These are phyloP conservation scores for Echiichthys vipera DNA, from an alignment of 2,797 vertebrate species.

Conservation along the genomic window DNA sequence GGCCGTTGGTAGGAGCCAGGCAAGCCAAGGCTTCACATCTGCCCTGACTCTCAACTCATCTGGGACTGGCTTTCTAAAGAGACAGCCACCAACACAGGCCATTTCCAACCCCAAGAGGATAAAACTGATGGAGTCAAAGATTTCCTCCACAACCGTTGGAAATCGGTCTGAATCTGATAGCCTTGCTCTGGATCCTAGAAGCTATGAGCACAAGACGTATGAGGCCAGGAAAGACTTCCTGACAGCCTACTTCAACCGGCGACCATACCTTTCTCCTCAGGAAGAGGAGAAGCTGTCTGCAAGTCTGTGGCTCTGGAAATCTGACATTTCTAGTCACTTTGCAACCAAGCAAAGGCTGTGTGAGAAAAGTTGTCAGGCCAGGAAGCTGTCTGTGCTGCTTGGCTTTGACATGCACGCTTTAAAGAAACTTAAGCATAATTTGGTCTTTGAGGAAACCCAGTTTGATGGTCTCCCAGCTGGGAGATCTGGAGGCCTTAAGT, in stretches of 20 bases:
- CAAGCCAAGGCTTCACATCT: conserved; percentile 88
- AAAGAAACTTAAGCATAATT: conserved; percentile 91
- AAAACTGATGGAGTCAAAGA: conserved; percentile 83
- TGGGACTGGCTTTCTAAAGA: conserved; percentile 87
- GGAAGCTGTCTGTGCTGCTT: conserved; percentile 89
- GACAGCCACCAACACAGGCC: conserved; percentile 87
- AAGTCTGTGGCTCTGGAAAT: conserved; percentile 97
- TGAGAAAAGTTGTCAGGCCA: conserved; percentile 87
- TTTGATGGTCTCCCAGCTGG: conserved; percentile 82
- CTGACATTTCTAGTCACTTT: conserved; percentile 94
- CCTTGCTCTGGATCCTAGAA: conserved; percentile 93
- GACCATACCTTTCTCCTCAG: conserved; percentile 90
- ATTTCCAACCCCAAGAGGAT: conserved; percentile 88
- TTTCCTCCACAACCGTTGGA: conserved; percentile 83
- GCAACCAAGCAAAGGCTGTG: conserved; percentile 90
- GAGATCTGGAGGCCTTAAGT: conserved; percentile 75
- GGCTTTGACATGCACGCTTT: conserved; percentile 96
- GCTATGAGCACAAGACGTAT: conserved; percentile 94
- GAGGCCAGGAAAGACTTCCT: conserved; percentile 96
- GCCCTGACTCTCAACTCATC: conserved; percentile 86
- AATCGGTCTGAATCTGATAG: conserved; percentile 87
- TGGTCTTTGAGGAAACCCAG: conserved; percentile 89
- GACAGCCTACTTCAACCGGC: conserved; percentile 93
- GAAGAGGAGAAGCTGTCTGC: conserved; percentile 95
- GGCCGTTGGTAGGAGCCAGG: conserved; percentile 93